Base-by-base conservation (phyloP, 2,888 invertebrate species). In the Drosophila merina region DNA sequence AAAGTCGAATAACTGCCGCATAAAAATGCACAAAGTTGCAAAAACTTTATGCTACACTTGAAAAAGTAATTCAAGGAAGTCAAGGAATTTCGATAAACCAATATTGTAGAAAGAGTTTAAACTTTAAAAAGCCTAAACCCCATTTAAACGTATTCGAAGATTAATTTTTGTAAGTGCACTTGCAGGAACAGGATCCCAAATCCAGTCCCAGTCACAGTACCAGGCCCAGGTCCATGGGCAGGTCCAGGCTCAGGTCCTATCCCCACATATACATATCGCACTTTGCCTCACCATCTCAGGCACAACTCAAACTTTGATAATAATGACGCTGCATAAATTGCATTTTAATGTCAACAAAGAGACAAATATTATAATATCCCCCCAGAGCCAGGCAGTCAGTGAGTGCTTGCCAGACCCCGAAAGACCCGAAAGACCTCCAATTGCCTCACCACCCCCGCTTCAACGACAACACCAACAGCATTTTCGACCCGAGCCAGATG, bases 301-400 rank as follows among this genome's bases (percentile, higher is more conserved):
- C 66, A 28, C 31, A 57, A 50, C 52, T 68, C 57, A 72, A 57
- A 68, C 57, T 67, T 66, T 68, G 72, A 67, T 84, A 75, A 81
- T 86, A 84, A 83, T 84, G 85, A 86, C 85, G 72, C 79, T 82
- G 86, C 84, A 84, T 81, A 82, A 84, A 86, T 84, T 84, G 84
- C 86, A 79, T 83, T 83, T 86, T 86, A 83, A 83, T 86, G 86
- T 86, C 84, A 86, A 86, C 84, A 86, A 76, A 81, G 72, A 83
- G 84, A 79, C 84, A 81, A 86, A 86, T 81, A 81, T 84, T 84
- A 81, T 84, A 83, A 86, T 84, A 79, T 76, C 45, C 52, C 59
- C 66, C 57, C 68, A 64, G 51, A 69, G 66, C 31, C 45, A 33
- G 73, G 60, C 40, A 36, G 58, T 33, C 51, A 50, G 50, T 30